Evolutionary conservation across 2,113 vertebrate species (phyloP), one percentile per base, ranked within the genome.

Genomic region (Rattus rattus): DNA sequence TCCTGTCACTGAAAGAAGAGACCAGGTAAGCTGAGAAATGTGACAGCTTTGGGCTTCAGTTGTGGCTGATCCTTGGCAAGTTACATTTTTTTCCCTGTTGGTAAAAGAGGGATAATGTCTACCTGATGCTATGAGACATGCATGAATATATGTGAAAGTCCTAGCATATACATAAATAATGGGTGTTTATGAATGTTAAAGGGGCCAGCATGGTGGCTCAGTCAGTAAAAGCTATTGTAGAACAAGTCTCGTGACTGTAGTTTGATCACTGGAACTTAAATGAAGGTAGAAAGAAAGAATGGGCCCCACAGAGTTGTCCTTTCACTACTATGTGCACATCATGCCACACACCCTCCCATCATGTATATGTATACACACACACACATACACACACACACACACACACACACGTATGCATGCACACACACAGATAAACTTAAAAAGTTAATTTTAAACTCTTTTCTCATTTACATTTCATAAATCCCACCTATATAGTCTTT

Each of bases 31-130:
- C 26, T 49, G n/a, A 69, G 49, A 97, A 88, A 95, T 92, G n/a
- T 63, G n/a, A 93, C 63, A 93, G 83, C 77, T 80, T 90, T 92
- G 47, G 84, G 63, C 79, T 92, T 95, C 59, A 88, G 22, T 93
- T 67, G 20, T 91, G 87, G 89, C 33, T 86, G 63, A 92, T 94
- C 22, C 36, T 90, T 49, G 67, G 69, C n/a, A 93, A 92, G 69
- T 96, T 95, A 85, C 59, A 81, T 93, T 95, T 96, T 81, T 86
- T 89, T 94, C 96, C 76, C 95, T 13, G 49, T 59, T 20, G 36
- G 73, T 92, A 92, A 96, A 92, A 84, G 36, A 52, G 73, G 61
- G 49, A 92, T 92, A 87, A 96, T 52, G 13, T 4, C 14, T 90
- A 88, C 70, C 7, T 77, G 47, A 61, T 91, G 52, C 54, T 87